A percentile compares a stretch with the other conserved stretches of the same genome.
Conservation (phyloP, 2,113 vertebrate genomes). For the Solea senegalensis region DNA sequence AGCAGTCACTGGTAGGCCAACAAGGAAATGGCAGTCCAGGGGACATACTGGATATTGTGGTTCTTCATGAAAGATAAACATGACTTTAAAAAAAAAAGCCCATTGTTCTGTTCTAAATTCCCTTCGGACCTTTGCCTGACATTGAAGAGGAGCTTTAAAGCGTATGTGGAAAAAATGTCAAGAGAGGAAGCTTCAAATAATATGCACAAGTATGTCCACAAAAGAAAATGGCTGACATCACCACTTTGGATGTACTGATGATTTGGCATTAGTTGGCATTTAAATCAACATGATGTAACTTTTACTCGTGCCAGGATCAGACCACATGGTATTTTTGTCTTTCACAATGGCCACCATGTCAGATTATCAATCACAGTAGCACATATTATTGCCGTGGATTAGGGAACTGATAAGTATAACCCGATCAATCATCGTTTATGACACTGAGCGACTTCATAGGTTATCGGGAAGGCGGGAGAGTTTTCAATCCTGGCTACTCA, state of each 20-base stretch:
- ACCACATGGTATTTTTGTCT: too few relatives aligned
- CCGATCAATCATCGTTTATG: too few relatives aligned
- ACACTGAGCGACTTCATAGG: too few relatives aligned
- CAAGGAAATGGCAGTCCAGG: slow-evolving; percentile 35
- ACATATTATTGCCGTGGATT: too few relatives aligned
- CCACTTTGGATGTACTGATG: slow-evolving; percentile 14
- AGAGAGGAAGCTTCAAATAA: slow-evolving; percentile 21
- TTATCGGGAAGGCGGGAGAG: too few relatives aligned
- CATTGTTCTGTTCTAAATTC: slow-evolving; percentile 31
- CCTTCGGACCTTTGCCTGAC: slow-evolving; percentile 22
- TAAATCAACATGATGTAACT: too few relatives aligned
- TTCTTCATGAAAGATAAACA: slow-evolving; percentile 62
- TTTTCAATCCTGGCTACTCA: too few relatives aligned
- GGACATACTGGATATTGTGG: slow-evolving; percentile 39
- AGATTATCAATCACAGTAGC: too few relatives aligned
- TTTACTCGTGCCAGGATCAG: too few relatives aligned
- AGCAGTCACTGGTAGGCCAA: slow-evolving; percentile 46
- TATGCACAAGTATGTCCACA: slow-evolving; percentile 51
- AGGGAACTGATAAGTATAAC: too few relatives aligned
- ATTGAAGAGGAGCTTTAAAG: slow-evolving; percentile 22
- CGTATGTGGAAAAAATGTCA: slow-evolving; percentile 25
- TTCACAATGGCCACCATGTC: too few relatives aligned
- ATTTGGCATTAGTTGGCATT: too few relatives aligned
- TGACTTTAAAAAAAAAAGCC: slow-evolving; percentile 23
- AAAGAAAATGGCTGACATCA: slow-evolving; percentile 70